Evolutionary conservation across 2,888 invertebrate species (phyloP).

Genomic region (Tiliacea aurago): DNA sequence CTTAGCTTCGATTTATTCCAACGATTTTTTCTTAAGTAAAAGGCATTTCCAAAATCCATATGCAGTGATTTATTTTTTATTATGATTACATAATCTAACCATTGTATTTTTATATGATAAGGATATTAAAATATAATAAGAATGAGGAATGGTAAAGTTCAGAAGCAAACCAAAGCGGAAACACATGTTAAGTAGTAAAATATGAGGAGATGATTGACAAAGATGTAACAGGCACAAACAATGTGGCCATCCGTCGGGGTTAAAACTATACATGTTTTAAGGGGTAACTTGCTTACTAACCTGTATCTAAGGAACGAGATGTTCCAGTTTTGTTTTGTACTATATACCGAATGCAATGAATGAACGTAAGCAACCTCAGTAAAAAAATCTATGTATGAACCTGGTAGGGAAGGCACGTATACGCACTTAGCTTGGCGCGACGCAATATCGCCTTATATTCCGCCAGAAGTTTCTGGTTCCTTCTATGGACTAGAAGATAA

Average conservation of each 20-base stretch:
- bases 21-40: background rate
- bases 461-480: background rate
- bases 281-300: slow-evolving; percentile 29
- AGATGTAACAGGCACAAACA: slow-evolving; percentile 53
- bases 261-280: slow-evolving; percentile 37
- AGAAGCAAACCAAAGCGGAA: slow-evolving; percentile 49
- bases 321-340: background rate
- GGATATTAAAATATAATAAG: background rate
- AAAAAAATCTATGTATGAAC: background rate
- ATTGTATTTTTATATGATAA: background rate
- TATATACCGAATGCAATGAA: no score
- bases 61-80: background rate
- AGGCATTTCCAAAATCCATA: background rate
- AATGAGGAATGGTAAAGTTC: slow-evolving; percentile 12
- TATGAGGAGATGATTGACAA: slow-evolving; percentile 59
- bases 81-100: background rate
- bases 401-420: background rate
- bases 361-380: background rate
- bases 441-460: background rate
- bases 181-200: slow-evolving; percentile 41
- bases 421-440: background rate
- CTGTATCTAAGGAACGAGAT: slow-evolving; percentile 3
- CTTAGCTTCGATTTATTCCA: background rate
- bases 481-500: background rate
- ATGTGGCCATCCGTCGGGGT: slow-evolving; percentile 39